Evolutionary conservation across 2,888 invertebrate species (phyloP).

Genomic region (Thymelicus sylvestris): DNA sequence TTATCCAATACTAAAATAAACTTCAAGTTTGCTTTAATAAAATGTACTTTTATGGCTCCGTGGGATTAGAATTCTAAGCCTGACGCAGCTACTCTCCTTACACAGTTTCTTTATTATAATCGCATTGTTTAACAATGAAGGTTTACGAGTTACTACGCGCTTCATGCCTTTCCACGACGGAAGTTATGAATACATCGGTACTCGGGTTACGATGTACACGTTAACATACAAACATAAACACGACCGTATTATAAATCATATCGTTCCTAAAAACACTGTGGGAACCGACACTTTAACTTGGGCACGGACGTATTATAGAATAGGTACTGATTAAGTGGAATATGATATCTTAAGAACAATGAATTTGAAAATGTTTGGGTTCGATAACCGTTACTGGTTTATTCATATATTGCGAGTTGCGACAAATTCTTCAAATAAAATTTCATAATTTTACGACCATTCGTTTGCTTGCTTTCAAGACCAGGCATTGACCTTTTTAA

Average conservation of each 20-base stretch:
- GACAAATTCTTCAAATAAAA: no score
- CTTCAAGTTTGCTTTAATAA: constrained; percentile 15
- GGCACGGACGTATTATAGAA: constrained; percentile 11
- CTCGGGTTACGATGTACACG: constrained; percentile 56
- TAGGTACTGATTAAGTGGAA: constrained; percentile 26
- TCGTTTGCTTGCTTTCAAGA: no score
- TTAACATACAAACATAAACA: constrained; percentile 48
- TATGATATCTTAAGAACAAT: constrained; percentile 12
- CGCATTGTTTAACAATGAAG: constrained; percentile 62
- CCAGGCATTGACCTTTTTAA: no score
- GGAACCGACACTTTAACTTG: constrained; percentile 23
- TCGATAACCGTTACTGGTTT: neutral
- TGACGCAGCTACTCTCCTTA: constrained; percentile 37
- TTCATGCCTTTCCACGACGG: constrained; percentile 58
- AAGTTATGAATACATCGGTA: constrained; percentile 66
- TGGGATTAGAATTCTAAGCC: constrained; percentile 32
- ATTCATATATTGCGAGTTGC: no score
- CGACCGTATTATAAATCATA: constrained; percentile 48
- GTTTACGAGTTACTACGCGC: constrained; percentile 66
- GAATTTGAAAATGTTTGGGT: neutral
- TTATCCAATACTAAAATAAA: neutral
- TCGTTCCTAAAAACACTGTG: constrained; percentile 34
- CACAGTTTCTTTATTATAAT: constrained; percentile 61
- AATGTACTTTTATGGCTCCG: constrained; percentile 21
- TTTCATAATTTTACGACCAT: no score